These are phyloP conservation scores for Paramuricea clavata DNA, from an alignment of 92 coral and sea anemone species.

Conservation along the genomic window DNA sequence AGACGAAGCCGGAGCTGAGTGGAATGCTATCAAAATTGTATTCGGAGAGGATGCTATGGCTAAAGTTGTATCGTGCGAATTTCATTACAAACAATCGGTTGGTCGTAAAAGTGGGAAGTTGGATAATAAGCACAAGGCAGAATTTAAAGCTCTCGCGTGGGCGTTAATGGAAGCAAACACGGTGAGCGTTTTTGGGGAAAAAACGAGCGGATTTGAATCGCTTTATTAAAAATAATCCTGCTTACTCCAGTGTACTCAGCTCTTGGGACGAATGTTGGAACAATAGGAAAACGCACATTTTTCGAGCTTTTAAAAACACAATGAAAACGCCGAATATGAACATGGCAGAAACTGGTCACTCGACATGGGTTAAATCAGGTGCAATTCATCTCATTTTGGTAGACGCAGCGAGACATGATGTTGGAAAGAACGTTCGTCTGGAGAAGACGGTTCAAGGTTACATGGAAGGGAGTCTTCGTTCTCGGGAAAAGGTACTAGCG, in stretches of 20 bases:
- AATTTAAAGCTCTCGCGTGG: slow-evolving; percentile 32
- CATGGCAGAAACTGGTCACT: slow-evolving; percentile 68
- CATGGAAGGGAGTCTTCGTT: background rate
- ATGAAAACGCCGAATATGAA: slow-evolving; percentile 34
- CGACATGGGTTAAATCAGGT: slow-evolving; percentile 53
- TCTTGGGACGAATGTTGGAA: slow-evolving; percentile 67
- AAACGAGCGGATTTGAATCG: slow-evolving; percentile 54
- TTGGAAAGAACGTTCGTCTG: slow-evolving; percentile 51
- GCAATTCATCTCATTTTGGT: slow-evolving; percentile 42
- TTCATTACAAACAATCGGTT: slow-evolving; percentile 68
- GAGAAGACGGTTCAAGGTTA: slow-evolving; percentile 33
- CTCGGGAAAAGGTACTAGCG: slow-evolving; percentile 55
- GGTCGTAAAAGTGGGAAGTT: slow-evolving; percentile 50
- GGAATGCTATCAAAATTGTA: slow-evolving; percentile 56
- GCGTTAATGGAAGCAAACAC: slow-evolving; percentile 64
- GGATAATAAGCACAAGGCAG: background rate
- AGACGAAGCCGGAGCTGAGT: slow-evolving; percentile 71
- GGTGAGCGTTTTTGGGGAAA: slow-evolving; percentile 54
- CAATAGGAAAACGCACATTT: slow-evolving; percentile 58
- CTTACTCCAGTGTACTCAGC: slow-evolving; percentile 11
- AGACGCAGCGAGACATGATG: slow-evolving; percentile 63
- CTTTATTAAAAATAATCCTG: slow-evolving; percentile 46
- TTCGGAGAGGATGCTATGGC: slow-evolving; percentile 51
- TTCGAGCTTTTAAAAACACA: slow-evolving; percentile 51
- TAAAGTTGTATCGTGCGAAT: slow-evolving; percentile 59